These are phyloP conservation scores for Lepidotrigona ventralis DNA, from an alignment of 1,140 invertebrate species.

Conservation along the genomic window DNA sequence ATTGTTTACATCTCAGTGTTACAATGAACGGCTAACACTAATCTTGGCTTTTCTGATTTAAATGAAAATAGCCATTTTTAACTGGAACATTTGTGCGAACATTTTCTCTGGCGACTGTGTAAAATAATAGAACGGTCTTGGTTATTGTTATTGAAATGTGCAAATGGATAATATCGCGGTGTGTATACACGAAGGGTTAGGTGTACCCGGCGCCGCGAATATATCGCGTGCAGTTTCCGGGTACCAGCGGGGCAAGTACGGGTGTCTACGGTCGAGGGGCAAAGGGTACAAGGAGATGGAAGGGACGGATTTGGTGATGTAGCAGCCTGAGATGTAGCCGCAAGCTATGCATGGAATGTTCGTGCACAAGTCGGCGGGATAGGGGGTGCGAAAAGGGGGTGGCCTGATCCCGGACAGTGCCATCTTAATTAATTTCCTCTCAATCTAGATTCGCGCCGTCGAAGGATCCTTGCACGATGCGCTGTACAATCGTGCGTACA, in stretches of 20 bases:
- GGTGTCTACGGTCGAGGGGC: constrained; percentile 34
- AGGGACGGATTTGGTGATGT: constrained; percentile 65
- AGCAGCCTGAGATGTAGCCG: constrained; percentile 61
- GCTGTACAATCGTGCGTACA: constrained; percentile 14
- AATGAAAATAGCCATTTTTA: too few species aligned
- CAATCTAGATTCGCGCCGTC: constrained; percentile 44
- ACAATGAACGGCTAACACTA: too few species aligned
- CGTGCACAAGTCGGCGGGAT: constrained; percentile 42
- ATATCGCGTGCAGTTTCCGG: constrained; percentile 58
- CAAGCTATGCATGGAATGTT: constrained; percentile 67
- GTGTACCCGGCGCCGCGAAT: constrained; percentile 17
- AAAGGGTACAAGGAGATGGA: constrained; percentile 56
- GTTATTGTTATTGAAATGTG: constrained; percentile 67
- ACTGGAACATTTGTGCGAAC: too few species aligned
- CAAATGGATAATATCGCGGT: constrained; percentile 29
- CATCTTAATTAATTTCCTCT: constrained; percentile 66
- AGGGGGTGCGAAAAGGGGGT: constrained; percentile 60
- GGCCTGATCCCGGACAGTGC: constrained; percentile 56
- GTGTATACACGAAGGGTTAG: not conserved
- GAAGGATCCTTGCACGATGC: constrained; percentile 37
- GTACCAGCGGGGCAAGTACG: constrained; percentile 50
- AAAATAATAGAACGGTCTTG: constrained; percentile 16
- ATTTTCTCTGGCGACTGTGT: not conserved
- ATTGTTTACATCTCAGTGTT: too few species aligned
- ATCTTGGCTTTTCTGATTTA: too few species aligned